Evolutionary conservation across 1,140 invertebrate genomes (phyloP).

Genomic region (Trichomalopsis sarcophagae): DNA sequence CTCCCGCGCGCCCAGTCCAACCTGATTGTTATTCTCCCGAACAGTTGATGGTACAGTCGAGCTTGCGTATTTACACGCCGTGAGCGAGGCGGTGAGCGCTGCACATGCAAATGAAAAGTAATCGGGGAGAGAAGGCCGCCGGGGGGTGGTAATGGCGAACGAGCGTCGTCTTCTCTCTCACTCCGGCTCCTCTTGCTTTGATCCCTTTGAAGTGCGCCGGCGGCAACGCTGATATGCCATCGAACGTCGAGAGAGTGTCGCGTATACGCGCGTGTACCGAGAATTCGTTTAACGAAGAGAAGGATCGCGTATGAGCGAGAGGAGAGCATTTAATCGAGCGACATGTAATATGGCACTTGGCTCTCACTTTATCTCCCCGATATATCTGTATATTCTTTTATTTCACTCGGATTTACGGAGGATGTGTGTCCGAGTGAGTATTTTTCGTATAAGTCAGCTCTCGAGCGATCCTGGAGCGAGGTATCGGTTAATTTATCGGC

Average conservation of each 20-base stretch:
- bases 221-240: background rate
- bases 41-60: background rate
- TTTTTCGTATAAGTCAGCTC: too few relatives aligned
- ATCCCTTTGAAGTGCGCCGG: constrained; percentile 18
- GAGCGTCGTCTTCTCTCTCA: constrained; percentile 6
- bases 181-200: constrained; percentile 22
- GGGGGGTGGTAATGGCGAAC: background rate
- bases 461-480: too few relatives aligned
- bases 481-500: too few relatives aligned
- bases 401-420: background rate
- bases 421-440: too few relatives aligned
- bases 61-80: background rate
- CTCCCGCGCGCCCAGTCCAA: background rate
- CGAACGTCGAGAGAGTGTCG: constrained; percentile 31
- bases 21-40: constrained; percentile 11
- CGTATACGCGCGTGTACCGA: background rate
- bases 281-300: background rate
- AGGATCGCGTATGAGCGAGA: background rate
- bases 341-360: background rate
- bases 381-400: background rate
- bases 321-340: background rate
- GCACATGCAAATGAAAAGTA: constrained; percentile 1
- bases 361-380: background rate
- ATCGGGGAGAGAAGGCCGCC: background rate
- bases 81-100: too few relatives aligned